Conservation (phyloP, 1,140 invertebrate species). For the Octopus sinensis region DNA sequence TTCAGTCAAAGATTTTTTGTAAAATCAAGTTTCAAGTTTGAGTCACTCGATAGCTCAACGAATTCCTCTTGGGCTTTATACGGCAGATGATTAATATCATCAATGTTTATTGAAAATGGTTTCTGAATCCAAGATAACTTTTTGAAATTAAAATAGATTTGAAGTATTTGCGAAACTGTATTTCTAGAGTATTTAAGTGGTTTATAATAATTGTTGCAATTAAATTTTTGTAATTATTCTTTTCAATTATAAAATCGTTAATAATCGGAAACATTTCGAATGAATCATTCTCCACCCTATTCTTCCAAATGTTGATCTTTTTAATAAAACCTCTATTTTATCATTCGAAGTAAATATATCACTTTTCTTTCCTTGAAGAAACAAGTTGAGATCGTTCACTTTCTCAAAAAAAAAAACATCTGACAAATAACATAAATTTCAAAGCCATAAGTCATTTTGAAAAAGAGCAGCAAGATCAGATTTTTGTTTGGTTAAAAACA, state of each 20-base stretch:
- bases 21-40: conserved; percentile 7
- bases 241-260: not conserved
- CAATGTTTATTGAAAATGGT: not conserved
- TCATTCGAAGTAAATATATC: conserved; percentile 14
- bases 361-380: not conserved
- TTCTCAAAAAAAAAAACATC: conserved; percentile 4
- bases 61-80: conserved; percentile 5
- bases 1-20: conserved; percentile 1
- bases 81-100: conserved; percentile 4
- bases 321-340: conserved; percentile 12
- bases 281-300: not conserved
- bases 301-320: conserved; percentile 13
- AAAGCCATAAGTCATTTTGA: not conserved
- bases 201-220: conserved; percentile 8
- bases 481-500: not conserved
- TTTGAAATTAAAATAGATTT: conserved; percentile 4
- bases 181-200: conserved; percentile 8
- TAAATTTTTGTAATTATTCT: conserved; percentile 8
- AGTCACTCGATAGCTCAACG: conserved; percentile 11
- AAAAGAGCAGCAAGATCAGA: conserved; percentile 8
- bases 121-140: conserved; percentile 14
- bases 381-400: conserved; percentile 10
- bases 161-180: conserved; percentile 1
- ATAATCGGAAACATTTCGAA: not conserved
- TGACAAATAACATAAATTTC: conserved; percentile 4